Base-by-base conservation (phyloP, 2,113 vertebrate species). In the Sebastes schlegelii region DNA sequence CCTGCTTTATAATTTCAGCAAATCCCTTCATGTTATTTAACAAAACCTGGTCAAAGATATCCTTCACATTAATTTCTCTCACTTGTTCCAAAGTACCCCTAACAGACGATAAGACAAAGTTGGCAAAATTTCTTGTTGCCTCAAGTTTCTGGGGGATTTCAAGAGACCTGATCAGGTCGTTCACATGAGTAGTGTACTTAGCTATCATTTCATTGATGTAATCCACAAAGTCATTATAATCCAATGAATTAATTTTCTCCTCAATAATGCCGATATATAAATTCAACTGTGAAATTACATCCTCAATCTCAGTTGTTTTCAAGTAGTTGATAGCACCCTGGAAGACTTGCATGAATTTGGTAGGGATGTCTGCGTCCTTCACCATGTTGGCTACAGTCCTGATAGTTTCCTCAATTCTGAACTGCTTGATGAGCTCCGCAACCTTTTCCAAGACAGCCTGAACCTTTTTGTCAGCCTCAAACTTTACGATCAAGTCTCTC, bases 161-260 rank as follows among this genome's bases (percentile, higher is more conserved):
- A 67, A 97, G 88, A 63, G 92, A 89, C 88, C 66, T 94, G 65
- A 98, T 95, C 67, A 96, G 67, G 3, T 87, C 52, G 77, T 97
- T 98, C 74, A 97, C 62, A 60, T 77, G 89, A 7, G 48, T 48
- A 13, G 93, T 97, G 51, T 87, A 49, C 52, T 92, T 77, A 55
- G 1, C 85, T 54, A 97, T 95, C 81, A 90, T 91, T 1, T 83
- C 75, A 86, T 99, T 98, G 80, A 64, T 85, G 51, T 94, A 63
- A 74, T 95, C 91, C 71, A 99, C 95, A 95, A 96, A 96, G 2
- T 87, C 79, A 72, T 97, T 96, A 86, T 99, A 99, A 74, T 97
- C 90, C 85, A 98, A 94, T 63, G 96, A 90, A n/a, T 89, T 96
- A 46, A 99, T 72, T 3, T 87, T 88, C 57, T 94, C 89, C 74